Conservation (phyloP, 2,113 vertebrate species). For the Hiodon alosoides region DNA sequence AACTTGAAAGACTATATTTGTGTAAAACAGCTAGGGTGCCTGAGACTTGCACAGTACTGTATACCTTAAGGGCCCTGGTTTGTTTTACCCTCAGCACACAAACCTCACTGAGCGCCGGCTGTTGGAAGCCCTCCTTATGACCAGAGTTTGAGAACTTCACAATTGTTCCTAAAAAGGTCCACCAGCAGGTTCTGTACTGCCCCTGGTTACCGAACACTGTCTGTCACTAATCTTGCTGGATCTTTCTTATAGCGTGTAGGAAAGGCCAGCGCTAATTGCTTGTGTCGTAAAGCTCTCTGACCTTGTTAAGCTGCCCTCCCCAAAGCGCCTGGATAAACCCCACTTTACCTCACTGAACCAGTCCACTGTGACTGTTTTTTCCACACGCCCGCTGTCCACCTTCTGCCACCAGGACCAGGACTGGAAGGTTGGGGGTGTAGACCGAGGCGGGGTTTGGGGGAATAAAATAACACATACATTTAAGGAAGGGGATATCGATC, state of each 20-base stretch:
- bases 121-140: no score
- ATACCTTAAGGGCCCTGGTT: no score
- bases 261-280: conserved; percentile 62
- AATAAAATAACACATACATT: neutral
- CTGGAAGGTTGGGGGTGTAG: neutral
- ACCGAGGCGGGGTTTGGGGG: neutral
- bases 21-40: no score
- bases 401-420: conserved; percentile 27
- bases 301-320: conserved; percentile 60
- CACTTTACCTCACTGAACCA: conserved; percentile 72
- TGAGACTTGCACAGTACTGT: no score
- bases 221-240: conserved; percentile 56
- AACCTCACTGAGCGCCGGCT: no score
- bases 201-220: no score
- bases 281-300: conserved; percentile 69
- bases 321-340: conserved; percentile 65
- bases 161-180: no score
- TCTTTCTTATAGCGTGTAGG: conserved; percentile 57
- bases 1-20: no score
- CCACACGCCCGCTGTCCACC: conserved; percentile 35
- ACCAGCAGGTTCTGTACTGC: no score
- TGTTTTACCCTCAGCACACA: no score
- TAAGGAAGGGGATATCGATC: neutral
- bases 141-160: no score
- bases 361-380: conserved; percentile 51